Base-by-base conservation (phyloP, 2,113 vertebrate genomes). In the Gobius niger region DNA sequence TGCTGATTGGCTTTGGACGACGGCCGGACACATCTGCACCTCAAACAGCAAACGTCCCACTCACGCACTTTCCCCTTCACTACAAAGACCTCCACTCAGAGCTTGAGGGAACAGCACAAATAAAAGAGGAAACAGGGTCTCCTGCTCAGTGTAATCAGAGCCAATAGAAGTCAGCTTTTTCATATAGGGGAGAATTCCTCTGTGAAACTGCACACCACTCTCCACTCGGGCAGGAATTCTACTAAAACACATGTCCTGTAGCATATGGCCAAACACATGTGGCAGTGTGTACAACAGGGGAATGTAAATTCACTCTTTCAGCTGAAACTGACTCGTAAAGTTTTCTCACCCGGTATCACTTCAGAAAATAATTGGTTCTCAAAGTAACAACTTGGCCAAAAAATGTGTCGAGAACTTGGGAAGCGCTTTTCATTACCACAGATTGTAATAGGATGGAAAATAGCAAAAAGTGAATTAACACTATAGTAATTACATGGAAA, bases 101-200 rank as follows among this genome's bases (percentile, higher is more conserved):
- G 19, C 62, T 42, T 81, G 83, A 72, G 80, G 83, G 82, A 83
- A 62, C 80, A 79, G 80, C 80, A 80, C 75, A 81, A 70, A 67
- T 40, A 13, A 4, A 53, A 52, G 34, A n/a, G 10, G 46, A 70
- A 76, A 34, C 3, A 47, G 56, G 7, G 59, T 42, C 54, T 53
- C 46, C 50, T 60, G 16, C 44, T 40, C 56, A 65, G 56, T 57
- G 69, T 67, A 73, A 80, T 82, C 72, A 67, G 41, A 63, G 72
- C 44, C 56, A 73, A 46, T 24, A 84, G 70, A 80, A 83, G 71
- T 80, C 59, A 70, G 54, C 62, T 76, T 64, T 83, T 77, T 69
- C 64, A 9, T 4, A 9, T n/a, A 2, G 46, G 13, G 63, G 16
- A 76, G 65, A 70, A 76, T 68, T 79, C 71, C 64, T 76, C 66